These are phyloP conservation scores for Mohoua ochrocephala DNA, from an alignment of 2,113 vertebrate genomes.

Conservation along the genomic window DNA sequence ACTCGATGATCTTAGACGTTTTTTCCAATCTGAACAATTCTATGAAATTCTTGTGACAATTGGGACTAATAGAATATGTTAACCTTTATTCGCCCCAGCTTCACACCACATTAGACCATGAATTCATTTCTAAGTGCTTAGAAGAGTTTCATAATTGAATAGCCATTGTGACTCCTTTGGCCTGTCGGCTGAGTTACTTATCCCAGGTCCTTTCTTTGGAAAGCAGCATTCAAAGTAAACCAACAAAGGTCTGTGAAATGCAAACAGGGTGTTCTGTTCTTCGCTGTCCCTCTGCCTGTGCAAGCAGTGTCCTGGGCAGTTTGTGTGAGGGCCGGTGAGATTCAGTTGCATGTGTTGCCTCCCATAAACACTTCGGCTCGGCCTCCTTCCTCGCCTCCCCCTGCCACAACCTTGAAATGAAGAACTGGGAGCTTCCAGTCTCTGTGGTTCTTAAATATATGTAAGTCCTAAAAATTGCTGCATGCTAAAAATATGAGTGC, in stretches of 20 bases:
- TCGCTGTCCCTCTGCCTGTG: not conserved
- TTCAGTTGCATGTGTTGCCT: not conserved
- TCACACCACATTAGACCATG: slow-evolving; percentile 68
- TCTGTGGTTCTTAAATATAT: not conserved
- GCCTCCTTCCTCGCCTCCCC: not conserved
- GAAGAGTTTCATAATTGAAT: slow-evolving; percentile 68
- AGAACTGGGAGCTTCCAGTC: not conserved
- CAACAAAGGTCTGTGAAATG: not conserved
- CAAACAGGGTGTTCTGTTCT: not conserved
- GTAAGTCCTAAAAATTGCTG: not conserved
- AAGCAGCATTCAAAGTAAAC: slow-evolving; percentile 22
- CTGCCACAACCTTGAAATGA: not conserved
- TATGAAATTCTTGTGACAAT: slow-evolving; percentile 74
- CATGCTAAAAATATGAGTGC: not conserved
- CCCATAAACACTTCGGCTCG: not conserved
- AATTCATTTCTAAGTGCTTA: slow-evolving; percentile 68
- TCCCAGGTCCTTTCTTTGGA: not conserved
- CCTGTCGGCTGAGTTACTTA: slow-evolving; percentile 24
- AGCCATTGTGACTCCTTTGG: slow-evolving; percentile 60
- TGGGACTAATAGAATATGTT: slow-evolving; percentile 78
- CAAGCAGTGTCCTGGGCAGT: not conserved
- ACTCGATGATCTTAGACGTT: not conserved
- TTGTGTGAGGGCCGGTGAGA: not conserved
- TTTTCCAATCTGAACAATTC: not conserved
- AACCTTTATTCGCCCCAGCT: slow-evolving; percentile 73